Percentiles rank a stretch among this genome's conserved stretches.
Evolutionary conservation across 92 coral and sea anemone species (phyloP).

Genomic region (Metridium senile): DNA sequence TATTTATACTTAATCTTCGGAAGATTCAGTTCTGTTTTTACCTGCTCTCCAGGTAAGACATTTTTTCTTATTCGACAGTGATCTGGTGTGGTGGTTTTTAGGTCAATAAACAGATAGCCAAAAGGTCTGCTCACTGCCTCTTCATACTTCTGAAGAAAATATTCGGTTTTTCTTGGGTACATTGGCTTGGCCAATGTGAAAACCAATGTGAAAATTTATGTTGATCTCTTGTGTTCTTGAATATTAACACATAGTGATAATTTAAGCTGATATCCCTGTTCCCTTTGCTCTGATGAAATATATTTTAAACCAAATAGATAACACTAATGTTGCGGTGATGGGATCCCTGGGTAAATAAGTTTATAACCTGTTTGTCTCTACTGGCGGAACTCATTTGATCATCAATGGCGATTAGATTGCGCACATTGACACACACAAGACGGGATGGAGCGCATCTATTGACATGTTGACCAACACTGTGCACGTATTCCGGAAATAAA

Average conservation of each 20-base stretch:
- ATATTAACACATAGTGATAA: slow-evolving; percentile 13
- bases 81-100: slow-evolving; percentile 50
- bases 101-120: slow-evolving; percentile 58
- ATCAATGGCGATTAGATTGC: slow-evolving; percentile 36
- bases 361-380: slow-evolving; percentile 19
- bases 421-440: background rate
- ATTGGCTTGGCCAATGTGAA: slow-evolving; percentile 48
- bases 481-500: too few species aligned
- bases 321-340: slow-evolving; percentile 51
- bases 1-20: background rate
- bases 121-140: slow-evolving; percentile 39
- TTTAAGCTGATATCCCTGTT: slow-evolving; percentile 38
- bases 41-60: slow-evolving; percentile 31
- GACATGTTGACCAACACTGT: too few species aligned
- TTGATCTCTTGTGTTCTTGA: slow-evolving; percentile 54
- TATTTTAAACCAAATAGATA: slow-evolving; percentile 32
- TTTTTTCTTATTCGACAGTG: slow-evolving; percentile 42
- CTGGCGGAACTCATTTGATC: slow-evolving; percentile 42
- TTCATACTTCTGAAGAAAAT: slow-evolving; percentile 48
- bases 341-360: slow-evolving; percentile 44
- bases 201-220: too few species aligned
- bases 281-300: slow-evolving; percentile 50
- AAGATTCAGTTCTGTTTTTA: too few species aligned
- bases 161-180: slow-evolving; percentile 37
- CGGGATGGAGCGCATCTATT: too few species aligned